phyloP scores from a whole-genome alignment of 2,797 vertebrate species.

The Dicrostonyx torquatus region DNA sequence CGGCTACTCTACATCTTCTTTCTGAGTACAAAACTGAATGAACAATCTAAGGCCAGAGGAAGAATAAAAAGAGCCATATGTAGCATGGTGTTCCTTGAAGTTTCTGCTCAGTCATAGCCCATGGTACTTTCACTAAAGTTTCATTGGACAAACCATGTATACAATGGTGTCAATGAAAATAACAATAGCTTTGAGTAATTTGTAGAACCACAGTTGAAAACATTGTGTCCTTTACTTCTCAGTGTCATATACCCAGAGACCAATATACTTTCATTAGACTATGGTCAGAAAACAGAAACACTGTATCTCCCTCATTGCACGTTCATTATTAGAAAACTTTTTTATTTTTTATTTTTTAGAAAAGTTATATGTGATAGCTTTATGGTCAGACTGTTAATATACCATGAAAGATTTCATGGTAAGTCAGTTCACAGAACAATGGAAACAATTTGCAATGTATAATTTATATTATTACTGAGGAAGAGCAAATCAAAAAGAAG shows the following conservation, averaged over 20 bases:
- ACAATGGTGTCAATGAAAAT: not conserved
- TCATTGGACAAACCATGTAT: not conserved
- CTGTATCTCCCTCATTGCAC: not conserved
- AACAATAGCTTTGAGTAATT: not conserved
- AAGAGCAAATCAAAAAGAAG: no score
- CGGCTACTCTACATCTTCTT: not conserved
- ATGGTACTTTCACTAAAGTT: not conserved
- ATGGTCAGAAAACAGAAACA: not conserved
- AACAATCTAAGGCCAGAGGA: not conserved
- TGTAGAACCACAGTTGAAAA: not conserved
- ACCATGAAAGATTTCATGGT: no score
- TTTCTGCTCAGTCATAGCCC: not conserved
- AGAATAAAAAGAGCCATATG: not conserved
- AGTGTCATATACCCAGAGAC: not conserved
- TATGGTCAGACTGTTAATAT: no score
- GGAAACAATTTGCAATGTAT: no score
- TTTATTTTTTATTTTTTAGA: no score
- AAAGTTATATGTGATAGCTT: no score
- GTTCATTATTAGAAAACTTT: not conserved
- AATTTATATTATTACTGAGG: no score
- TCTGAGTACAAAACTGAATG: slow-evolving; percentile 2
- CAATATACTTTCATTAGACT: not conserved
- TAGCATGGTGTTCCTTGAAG: not conserved
- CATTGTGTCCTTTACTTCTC: not conserved
- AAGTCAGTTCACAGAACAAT: no score